Evolutionary conservation across 1,140 invertebrate genomes (phyloP).

Genomic region (Listronotus oregonensis): DNA sequence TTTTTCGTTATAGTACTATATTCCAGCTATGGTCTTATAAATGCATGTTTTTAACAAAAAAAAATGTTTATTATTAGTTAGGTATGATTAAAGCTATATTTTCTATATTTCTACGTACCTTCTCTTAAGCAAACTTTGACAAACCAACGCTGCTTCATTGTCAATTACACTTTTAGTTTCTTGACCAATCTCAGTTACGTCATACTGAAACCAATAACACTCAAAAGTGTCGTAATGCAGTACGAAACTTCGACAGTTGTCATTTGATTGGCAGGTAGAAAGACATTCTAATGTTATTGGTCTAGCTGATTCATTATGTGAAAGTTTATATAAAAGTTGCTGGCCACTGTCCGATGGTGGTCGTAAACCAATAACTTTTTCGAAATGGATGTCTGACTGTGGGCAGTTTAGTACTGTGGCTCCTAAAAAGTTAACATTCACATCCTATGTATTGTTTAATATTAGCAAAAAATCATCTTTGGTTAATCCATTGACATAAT

Average conservation of each 20-base stretch:
- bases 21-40: too few species aligned
- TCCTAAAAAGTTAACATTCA: conserved; percentile 37
- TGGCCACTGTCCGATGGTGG: conserved; percentile 36
- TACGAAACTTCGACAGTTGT: conserved; percentile 57
- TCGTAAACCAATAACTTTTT: conserved; percentile 50
- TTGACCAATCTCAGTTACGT: conserved; percentile 44
- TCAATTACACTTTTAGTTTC: conserved; percentile 55
- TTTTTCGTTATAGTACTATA: too few species aligned
- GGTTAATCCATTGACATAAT: too few species aligned
- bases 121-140: conserved; percentile 56
- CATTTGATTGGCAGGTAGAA: conserved; percentile 54
- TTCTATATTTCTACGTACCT: conserved; percentile 37
- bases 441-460: too few species aligned
- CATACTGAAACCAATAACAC: conserved; percentile 57
- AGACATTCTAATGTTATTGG: conserved; percentile 61
- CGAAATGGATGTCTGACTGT: conserved; percentile 44
- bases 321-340: conserved; percentile 37
- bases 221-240: conserved; percentile 55
- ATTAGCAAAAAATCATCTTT: too few species aligned
- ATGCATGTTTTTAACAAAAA: too few species aligned
- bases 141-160: conserved; percentile 58
- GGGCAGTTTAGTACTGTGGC: conserved; percentile 42
- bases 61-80: too few species aligned
- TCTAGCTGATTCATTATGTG: conserved; percentile 49
- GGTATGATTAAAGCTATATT: too few species aligned